These are phyloP conservation scores for Gymnothorax reevesii DNA, from an alignment of 2,797 vertebrate species.

Conservation along the genomic window DNA sequence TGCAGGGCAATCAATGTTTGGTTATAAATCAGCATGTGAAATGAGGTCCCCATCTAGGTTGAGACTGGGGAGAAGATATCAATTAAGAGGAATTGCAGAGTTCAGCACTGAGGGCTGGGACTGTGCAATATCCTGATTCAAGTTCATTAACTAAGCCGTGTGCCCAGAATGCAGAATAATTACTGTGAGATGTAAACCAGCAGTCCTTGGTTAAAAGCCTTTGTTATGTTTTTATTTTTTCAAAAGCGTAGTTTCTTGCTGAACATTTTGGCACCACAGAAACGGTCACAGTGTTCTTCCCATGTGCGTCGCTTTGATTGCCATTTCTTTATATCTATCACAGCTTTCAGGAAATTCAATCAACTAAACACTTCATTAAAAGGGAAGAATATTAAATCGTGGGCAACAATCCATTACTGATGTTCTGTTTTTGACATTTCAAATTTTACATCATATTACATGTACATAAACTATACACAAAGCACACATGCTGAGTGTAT, in stretches of 20 bases:
- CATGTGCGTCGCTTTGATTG: not conserved
- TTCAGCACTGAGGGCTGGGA: conserved; percentile 76
- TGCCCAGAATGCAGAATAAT: conserved; percentile 64
- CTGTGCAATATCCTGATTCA: conserved; percentile 76
- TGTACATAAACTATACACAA: not conserved
- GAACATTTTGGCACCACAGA: conserved; percentile 6
- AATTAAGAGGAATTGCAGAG: conserved; percentile 74
- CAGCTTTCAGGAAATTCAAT: not conserved
- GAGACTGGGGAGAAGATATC: conserved; percentile 67
- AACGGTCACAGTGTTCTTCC: not conserved
- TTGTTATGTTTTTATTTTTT: conserved; percentile 19
- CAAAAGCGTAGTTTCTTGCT: conserved; percentile 4
- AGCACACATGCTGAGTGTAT: not conserved
- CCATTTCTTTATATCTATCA: not conserved
- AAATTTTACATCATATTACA: not conserved
- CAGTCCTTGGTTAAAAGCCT: not conserved
- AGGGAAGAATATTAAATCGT: not conserved
- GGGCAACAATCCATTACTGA: not conserved
- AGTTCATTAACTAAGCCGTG: conserved; percentile 76
- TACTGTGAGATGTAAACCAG: conserved; percentile 37
- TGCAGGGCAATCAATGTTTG: conserved; percentile 77
- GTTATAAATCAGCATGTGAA: conserved; percentile 77
- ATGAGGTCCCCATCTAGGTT: conserved; percentile 62
- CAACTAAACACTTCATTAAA: not conserved
- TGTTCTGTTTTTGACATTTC: not conserved